Conservation (phyloP, 2,888 invertebrate species). For the Acanthoscelides obtectus region DNA sequence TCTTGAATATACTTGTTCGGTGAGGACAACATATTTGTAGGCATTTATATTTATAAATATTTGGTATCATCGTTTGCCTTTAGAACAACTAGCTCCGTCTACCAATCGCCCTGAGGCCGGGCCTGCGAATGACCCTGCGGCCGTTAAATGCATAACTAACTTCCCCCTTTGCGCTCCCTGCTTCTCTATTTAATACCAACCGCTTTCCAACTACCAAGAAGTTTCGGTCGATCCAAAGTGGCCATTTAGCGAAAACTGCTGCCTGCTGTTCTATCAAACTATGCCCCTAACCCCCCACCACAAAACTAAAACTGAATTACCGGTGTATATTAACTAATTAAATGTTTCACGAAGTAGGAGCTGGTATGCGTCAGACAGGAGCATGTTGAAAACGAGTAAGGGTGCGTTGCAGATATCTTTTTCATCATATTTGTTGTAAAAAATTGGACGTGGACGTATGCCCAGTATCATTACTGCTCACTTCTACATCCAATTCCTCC, state of each 20-base stretch:
- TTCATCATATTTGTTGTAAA: no score
- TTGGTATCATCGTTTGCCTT: no score
- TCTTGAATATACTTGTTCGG: no score
- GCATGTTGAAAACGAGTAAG: neutral
- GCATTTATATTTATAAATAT: no score
- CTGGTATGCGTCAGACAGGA: neutral
- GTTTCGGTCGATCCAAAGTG: neutral
- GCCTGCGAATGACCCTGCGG: neutral
- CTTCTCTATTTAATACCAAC: neutral
- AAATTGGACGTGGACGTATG: no score
- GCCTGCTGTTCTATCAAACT: neutral
- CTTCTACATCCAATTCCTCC: no score
- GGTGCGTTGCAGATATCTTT: no score
- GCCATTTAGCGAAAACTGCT: neutral
- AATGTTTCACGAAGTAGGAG: neutral
- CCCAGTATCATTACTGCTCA: no score
- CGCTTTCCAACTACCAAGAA: neutral
- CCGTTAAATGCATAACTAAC: neutral
- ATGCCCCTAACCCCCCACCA: no score
- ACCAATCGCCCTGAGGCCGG: no score
- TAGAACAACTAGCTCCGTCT: no score
- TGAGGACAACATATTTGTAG: no score
- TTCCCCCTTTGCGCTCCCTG: neutral
- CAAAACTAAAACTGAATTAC: neutral
- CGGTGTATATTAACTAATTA: neutral